phyloP scores from a whole-genome alignment of 2,797 vertebrate species.

The Lacerta viridis region DNA sequence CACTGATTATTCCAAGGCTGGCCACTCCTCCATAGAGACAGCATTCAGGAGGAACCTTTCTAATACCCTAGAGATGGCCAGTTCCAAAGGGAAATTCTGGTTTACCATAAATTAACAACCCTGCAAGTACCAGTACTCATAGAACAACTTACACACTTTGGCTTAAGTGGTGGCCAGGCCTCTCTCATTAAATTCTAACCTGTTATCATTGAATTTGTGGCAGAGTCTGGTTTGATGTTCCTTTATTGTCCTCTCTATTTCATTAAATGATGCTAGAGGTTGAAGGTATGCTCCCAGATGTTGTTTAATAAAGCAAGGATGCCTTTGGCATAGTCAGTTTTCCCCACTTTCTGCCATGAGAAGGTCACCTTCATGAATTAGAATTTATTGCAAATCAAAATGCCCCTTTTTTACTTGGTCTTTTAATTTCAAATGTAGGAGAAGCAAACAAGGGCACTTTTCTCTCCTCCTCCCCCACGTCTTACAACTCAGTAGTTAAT shows the following conservation, averaged over 20 bases:
- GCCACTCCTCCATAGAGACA: no score
- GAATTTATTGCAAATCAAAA: not conserved
- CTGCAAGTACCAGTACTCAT: not conserved
- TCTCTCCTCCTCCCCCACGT: not conserved
- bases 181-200: not conserved
- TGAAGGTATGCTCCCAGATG: not conserved
- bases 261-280: not conserved
- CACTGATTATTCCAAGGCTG: no score
- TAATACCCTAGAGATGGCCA: not conserved
- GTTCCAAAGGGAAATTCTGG: not conserved
- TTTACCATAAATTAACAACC: not conserved
- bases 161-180: not conserved
- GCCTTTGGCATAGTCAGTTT: not conserved
- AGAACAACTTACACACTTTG: not conserved
- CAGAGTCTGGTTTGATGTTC: not conserved
- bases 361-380: not conserved
- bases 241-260: not conserved
- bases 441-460: not conserved
- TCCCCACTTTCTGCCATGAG: not conserved
- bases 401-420: not conserved
- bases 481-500: not conserved
- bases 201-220: not conserved
- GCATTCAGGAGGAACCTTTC: no score
- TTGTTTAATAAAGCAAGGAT: not conserved
- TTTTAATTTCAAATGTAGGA: not conserved